Conservation (phyloP, 2,797 vertebrate species). For the Rhinophrynus dorsalis region DNA sequence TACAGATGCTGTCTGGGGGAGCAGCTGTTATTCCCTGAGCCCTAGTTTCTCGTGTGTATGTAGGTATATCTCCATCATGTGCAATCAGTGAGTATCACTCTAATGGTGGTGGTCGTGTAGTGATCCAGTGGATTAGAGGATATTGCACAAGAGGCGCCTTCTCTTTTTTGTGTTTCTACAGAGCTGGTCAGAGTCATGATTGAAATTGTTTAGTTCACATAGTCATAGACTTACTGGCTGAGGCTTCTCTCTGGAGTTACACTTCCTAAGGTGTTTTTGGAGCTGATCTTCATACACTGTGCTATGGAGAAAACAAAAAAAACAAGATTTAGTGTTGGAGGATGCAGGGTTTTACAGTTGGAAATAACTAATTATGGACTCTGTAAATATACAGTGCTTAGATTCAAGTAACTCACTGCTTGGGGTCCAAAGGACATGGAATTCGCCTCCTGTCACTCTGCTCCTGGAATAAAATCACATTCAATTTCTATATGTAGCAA, state of each 20-base stretch:
- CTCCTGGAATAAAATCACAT: slow-evolving; percentile 57
- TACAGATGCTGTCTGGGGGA: no score
- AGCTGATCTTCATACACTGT: slow-evolving; percentile 90
- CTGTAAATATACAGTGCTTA: neutral
- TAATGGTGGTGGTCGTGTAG: no score
- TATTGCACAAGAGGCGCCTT: no score
- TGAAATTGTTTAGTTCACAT: neutral
- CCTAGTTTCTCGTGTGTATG: no score
- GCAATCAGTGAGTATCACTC: no score
- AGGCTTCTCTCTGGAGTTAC: slow-evolving; percentile 89
- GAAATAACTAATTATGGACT: neutral
- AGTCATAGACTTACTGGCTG: slow-evolving; percentile 78
- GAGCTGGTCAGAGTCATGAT: no score
- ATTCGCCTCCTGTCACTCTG: slow-evolving; percentile 77
- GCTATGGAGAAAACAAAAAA: slow-evolving; percentile 65
- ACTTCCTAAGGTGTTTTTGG: slow-evolving; percentile 90
- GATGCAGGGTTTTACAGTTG: neutral
- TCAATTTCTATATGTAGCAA: no score
- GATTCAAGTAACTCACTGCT: slow-evolving; percentile 81
- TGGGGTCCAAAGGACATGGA: slow-evolving; percentile 88
- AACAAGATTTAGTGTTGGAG: neutral
- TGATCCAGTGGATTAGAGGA: no score
- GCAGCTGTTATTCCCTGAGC: no score
- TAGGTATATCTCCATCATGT: no score
- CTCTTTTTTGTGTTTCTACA: no score